Base-by-base conservation (phyloP, 2,888 invertebrate species). In the Escarpia spicata region DNA sequence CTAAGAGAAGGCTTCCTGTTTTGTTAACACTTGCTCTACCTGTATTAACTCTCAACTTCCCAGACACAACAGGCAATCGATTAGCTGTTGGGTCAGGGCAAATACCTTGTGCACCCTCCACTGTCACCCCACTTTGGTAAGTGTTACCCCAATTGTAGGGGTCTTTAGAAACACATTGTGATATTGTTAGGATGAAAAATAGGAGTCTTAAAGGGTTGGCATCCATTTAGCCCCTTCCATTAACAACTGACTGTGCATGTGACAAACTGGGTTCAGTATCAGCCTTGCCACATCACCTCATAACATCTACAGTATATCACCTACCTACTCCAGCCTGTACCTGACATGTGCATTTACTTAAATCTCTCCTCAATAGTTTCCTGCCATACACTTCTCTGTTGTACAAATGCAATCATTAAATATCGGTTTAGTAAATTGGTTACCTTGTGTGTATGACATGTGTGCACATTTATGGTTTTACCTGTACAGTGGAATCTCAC, bases 111-210 rank as follows among this genome's bases (percentile, higher is more conserved):
- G 15, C 26, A 75, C 75, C 52, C 52, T 52, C 52, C 19, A 75
- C 75, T 75, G 75, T 75, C 75, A 75, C 75, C 75, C 75, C 75
- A 75, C 75, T 75, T 15, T 75, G 75, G 75, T 75, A 75, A 75
- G 6, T 15, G 75, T 75, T 75, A 75, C 75, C 75, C 75, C 75
- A 75, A 26, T 75, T 75, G 75, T 75, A 75, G 4, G 75, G 75
- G 75, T 75, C 75, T 75, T 26, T 75, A 26, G 75, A 75, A 75
- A 6, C 19, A 26, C 19, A 75, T 6, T 15, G 75, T 26, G 75
- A 75, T 75, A 75, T 75, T 75, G 75, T 75, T 19, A 26, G 75
- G 75, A 26, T 75, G 75, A 75, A 75, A 75, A 12, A 52, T 52
- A 37, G 37, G 52, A 52, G 52, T 52, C 52, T 52, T 12, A 9